Base-by-base conservation (phyloP, 2,888 invertebrate species). In the Acanthococcus lagerstroemiae region DNA sequence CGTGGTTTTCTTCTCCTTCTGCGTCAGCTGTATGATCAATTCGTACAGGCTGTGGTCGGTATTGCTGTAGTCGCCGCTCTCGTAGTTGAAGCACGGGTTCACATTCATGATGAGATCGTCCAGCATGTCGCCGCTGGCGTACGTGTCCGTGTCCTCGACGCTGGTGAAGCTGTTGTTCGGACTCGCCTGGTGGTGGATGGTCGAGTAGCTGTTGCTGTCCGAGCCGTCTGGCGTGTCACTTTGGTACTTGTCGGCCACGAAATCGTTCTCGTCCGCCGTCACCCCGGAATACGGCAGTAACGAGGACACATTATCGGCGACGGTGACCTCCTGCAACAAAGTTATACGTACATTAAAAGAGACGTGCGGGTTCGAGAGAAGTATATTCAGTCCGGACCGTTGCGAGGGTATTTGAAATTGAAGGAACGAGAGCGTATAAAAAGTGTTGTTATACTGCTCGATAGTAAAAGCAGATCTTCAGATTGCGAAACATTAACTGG, bases 141-240 rank as follows among this genome's bases (percentile, higher is more conserved):
- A 54, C 6, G 27, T 37, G 19, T 52, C 54, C 17, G 63, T 24
- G 17, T 54, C 63, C 9, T 63, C 63, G n/a, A 54, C 12, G 50
- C 63, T 63, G 25, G 63, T 54, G 19, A 52, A 63, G 44, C 63
- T 63, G 17, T 63, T 37, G 12, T 54, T 27, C 9, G 63, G 63
- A 52, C 63, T 63, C 21, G 63, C 63, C 24, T 63, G 63, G 44
- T 63, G 63, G 25, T 54, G 63, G 19, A 54, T 63, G 26, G 63
- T 63, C 5, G 63, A 54, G 27, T 63, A 63, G 12, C 52, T 52
- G 25, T 52, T 63, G 52, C 63, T 48, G 37, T 63, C 63, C 1
- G 63, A 63, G 4, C 63, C 63, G 12, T 63, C 63, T 21, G 63
- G 52, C n/a, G 63, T 63, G 25, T 63, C 63, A 44, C 63, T 63